Conservation (phyloP, 2,888 invertebrate genomes). For the Drosophila parthenogenetica region DNA sequence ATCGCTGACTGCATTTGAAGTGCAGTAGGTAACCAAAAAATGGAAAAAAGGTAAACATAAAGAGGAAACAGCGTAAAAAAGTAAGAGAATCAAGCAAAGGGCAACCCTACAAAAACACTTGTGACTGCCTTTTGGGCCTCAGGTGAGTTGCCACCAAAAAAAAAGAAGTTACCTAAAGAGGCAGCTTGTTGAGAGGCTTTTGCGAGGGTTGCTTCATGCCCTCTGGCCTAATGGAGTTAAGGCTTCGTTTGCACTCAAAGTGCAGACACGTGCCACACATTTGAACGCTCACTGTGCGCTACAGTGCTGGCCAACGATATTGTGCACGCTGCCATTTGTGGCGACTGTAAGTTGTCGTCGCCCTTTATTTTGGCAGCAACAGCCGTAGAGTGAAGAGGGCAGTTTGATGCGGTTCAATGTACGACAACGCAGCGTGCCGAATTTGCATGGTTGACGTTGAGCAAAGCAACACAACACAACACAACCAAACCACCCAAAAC, state of each 20-base stretch:
- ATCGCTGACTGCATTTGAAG: slow-evolving; percentile 71
- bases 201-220: slow-evolving; percentile 39
- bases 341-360: slow-evolving; percentile 48
- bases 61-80: background rate
- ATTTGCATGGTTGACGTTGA: slow-evolving; percentile 63
- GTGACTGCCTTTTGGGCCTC: slow-evolving; percentile 19
- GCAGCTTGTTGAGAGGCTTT: slow-evolving; percentile 10
- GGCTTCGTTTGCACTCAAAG: slow-evolving; percentile 56
- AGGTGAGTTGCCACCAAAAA: slow-evolving; percentile 33
- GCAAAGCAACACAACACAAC: slow-evolving; percentile 32
- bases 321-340: slow-evolving; percentile 32
- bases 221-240: slow-evolving; percentile 63
- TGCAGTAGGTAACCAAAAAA: slow-evolving; percentile 67
- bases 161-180: slow-evolving; percentile 2
- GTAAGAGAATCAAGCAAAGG: slow-evolving; percentile 23
- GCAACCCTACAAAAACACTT: slow-evolving; percentile 19
- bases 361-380: slow-evolving; percentile 7
- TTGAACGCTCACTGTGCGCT: slow-evolving; percentile 18
- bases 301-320: slow-evolving; percentile 65
- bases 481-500: slow-evolving; percentile 32
- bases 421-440: slow-evolving; percentile 70
- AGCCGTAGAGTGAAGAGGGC: background rate
- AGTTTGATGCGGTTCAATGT: slow-evolving; percentile 54
- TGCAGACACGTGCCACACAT: slow-evolving; percentile 78
- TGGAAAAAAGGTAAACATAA: slow-evolving; percentile 8